Evolutionary conservation across 2,113 vertebrate species (phyloP).

Genomic region (Syngnathus typhle): DNA sequence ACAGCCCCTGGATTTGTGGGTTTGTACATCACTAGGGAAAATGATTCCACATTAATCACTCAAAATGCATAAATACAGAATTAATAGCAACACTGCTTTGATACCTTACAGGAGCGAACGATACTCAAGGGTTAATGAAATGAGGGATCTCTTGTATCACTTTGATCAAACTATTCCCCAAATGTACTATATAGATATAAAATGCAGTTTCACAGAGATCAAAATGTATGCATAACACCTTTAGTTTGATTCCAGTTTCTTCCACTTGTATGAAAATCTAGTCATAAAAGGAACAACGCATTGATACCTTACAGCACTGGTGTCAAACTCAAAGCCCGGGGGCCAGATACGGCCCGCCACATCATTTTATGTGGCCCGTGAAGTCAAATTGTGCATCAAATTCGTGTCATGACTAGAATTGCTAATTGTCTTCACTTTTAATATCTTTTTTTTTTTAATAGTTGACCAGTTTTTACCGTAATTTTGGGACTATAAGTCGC

Average conservation of each 20-base stretch:
- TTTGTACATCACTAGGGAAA: not conserved
- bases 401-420: too few species aligned
- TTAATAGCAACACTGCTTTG: not conserved
- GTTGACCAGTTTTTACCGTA: too few species aligned
- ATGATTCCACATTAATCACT: not conserved
- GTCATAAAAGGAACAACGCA: too few species aligned
- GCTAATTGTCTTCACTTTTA: too few species aligned
- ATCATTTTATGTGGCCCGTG: too few species aligned
- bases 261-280: not conserved
- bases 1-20: not conserved
- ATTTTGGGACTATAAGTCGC: too few species aligned
- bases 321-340: too few species aligned
- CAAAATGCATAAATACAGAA: not conserved
- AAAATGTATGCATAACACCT: not conserved
- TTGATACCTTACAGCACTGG: too few species aligned
- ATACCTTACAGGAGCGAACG: not conserved
- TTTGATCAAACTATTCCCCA: not conserved
- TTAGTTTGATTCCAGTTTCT: not conserved
- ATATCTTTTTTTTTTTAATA: too few species aligned
- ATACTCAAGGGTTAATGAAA: not conserved
- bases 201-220: not conserved
- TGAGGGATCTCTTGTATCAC: too few species aligned
- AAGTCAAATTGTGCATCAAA: too few species aligned
- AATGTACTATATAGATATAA: not conserved
- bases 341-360: too few species aligned